Conservation (phyloP, 2,797 vertebrate genomes). For the Enteromius treurensis region DNA sequence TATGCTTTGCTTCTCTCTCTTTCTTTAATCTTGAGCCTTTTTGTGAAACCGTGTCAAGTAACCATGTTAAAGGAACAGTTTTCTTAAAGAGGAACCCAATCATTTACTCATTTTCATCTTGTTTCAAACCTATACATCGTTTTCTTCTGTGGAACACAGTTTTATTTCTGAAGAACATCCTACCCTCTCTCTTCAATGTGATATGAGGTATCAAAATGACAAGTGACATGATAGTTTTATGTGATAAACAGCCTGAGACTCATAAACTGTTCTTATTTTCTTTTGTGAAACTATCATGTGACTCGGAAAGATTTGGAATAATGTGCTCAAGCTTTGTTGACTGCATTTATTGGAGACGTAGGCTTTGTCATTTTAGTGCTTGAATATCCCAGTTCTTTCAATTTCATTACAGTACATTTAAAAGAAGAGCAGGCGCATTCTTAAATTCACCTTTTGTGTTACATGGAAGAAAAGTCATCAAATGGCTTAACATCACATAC, state of each 20-base stretch:
- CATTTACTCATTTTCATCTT: not conserved
- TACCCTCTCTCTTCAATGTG: not conserved
- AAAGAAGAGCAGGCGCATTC: not conserved
- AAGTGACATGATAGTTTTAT: not conserved
- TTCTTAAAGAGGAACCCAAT: not conserved
- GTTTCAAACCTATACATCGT: not conserved
- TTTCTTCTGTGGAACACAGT: not conserved
- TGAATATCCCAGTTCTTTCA: not conserved
- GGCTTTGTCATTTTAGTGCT: not conserved
- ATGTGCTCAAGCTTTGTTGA: not conserved
- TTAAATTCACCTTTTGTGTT: not conserved
- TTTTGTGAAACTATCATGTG: not conserved
- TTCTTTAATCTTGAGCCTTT: not conserved
- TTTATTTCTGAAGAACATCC: not conserved
- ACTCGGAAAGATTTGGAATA: not conserved
- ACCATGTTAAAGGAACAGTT: not conserved
- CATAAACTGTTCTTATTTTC: not conserved
- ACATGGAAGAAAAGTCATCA: not conserved
- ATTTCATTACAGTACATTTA: not conserved
- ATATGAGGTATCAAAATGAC: not conserved
- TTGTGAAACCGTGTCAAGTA: not conserved
- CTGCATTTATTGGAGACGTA: not conserved
- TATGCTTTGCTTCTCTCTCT: slow-evolving; percentile 66
- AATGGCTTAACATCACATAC: not conserved
- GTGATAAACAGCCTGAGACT: not conserved